Evolutionary conservation across 35 echinoderm and acorn worm genomes (phyloP), one percentile per base, ranked within the genome.

Genomic region (Apostichopus californicus): DNA sequence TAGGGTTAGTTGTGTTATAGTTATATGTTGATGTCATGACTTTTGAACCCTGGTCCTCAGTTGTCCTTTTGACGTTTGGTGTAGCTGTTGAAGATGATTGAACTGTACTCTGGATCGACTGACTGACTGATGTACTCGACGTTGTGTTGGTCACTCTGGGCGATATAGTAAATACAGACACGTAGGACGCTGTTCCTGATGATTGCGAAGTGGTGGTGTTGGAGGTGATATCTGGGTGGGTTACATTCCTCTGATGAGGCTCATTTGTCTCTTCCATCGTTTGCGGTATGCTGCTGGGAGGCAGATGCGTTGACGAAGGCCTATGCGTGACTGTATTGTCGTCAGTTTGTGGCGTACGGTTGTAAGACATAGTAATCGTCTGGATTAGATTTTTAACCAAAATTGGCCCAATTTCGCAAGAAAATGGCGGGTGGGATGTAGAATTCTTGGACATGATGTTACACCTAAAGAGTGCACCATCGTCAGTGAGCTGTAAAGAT

Each of bases 401-500:
- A 22, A 85, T 85, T 7, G 86, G 86, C 9, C 68, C 86, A 55
- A 89, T 89, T 73, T 89, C 86, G 59, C 86, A 89, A 24, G 6
- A 65, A 52, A 71, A 89, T 20, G 15, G 46, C 12, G 83, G 56
- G 14, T 59, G 58, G 8, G 12, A 3, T 65, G 20, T 1, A 23
- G 17, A 46, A 57, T 15, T 5, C 34, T 28, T 89, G 3, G 57
- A 25, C 60, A 18, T 72, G 9, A 89, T 9, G 4, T 5, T 34
- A 73, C 86, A 89, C 64, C 21, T 63, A 55, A 52, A 89, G 1
- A 18, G 23, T 12, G 28, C 34, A 55, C 22, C 61, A 72, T 89
- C 59, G 25, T 89, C 57, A 55, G 25, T 20, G 52, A 89, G 52
- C 5, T 60, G 72, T 54, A 73, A 10, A 72, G 86, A 89, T 1